Evolutionary conservation across 2,888 invertebrate genomes (phyloP), one percentile per base, ranked within the genome.

Genomic region (Papilio protenor): DNA sequence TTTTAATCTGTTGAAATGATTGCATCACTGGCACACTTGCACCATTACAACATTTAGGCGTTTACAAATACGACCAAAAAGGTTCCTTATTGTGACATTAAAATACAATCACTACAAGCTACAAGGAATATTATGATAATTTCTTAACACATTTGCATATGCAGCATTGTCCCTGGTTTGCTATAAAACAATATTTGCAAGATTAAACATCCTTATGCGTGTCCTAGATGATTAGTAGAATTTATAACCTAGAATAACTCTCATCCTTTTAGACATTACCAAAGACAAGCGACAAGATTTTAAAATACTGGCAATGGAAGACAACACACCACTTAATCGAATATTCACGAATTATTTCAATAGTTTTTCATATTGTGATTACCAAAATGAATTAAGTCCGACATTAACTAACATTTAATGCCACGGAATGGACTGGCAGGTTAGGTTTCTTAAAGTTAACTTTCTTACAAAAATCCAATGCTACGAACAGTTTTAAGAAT

Each of bases 31-130:
- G 27, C 23, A 75, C 47, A 73, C 40, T 73, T 45, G 21, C 61
- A 59, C 55, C n/a, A 69, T 75, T 75, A 49, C 75, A 69, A 66
- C 52, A 75, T 69, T 75, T 69, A 52, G 52, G 52, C 33, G 69
- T 55, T 40, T 77, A 52, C 52, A 61, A 71, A 47, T 49, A n/a
- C 33, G 27, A 33, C 49, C 76, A 49, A 76, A 76, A 76, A 71
- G 45, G 57, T 72, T 72, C 23, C 55, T 23, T n/a, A 27, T 77
- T 77, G 16, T 40, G 72, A 52, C 49, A 72, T 72, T 59, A 21
- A 59, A 72, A 72, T 14, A 33, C 14, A 33, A n/a, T 33, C 33
- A 74, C 49, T 21, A 47, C 47, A 69, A 59, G 57, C 18, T 18
- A 52, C 5, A 23, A 57, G 21, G 33, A 27, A 64, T 64, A 64